A percentile compares a stretch with the other conserved stretches of the same genome.
Evolutionary conservation across 2,888 invertebrate species (phyloP).

Genomic region (Xylota sylvarum): DNA sequence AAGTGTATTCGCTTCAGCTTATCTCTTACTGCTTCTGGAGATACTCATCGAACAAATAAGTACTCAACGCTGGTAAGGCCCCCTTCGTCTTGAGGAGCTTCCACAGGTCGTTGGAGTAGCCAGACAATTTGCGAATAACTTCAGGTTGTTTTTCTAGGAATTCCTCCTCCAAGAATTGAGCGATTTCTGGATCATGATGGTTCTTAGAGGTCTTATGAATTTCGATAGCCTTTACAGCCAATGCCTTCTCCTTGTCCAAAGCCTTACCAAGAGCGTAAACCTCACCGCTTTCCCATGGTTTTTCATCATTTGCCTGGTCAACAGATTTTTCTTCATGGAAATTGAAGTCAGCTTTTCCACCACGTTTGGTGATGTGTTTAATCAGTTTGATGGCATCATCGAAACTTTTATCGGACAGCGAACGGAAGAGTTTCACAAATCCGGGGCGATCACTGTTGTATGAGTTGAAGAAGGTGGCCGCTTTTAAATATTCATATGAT

Average conservation of each 20-base stretch:
- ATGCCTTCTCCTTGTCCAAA: slow-evolving; percentile 90
- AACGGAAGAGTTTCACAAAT: slow-evolving; percentile 90
- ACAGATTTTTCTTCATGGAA: slow-evolving; percentile 78
- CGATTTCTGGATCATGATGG: slow-evolving; percentile 89
- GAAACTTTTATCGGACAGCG: slow-evolving; percentile 91
- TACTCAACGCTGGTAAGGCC: slow-evolving; percentile 85
- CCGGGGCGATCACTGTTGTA: slow-evolving; percentile 91
- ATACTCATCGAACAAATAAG: slow-evolving; percentile 91
- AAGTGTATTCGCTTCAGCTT: slow-evolving; percentile 12
- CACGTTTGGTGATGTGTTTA: slow-evolving; percentile 91
- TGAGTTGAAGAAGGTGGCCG: slow-evolving; percentile 91
- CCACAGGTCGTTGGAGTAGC: slow-evolving; percentile 90
- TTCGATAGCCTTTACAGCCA: slow-evolving; percentile 88
- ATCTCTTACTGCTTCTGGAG: slow-evolving; percentile 83
- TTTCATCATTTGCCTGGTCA: background rate
- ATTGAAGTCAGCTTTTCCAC: slow-evolving; percentile 87
- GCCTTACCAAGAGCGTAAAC: slow-evolving; percentile 90
- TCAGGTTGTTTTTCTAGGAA: slow-evolving; percentile 90
- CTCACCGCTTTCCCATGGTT: slow-evolving; percentile 84
- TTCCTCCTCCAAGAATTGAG: slow-evolving; percentile 91
- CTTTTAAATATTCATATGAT: slow-evolving; percentile 91
- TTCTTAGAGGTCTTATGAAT: slow-evolving; percentile 88
- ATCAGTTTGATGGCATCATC: slow-evolving; percentile 90
- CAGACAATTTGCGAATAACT: slow-evolving; percentile 89
- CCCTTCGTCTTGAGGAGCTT: slow-evolving; percentile 85